A percentile compares a stretch with the other conserved stretches of the same genome.
Conservation (phyloP, 2,113 vertebrate species). For the Hippocampus comes region DNA sequence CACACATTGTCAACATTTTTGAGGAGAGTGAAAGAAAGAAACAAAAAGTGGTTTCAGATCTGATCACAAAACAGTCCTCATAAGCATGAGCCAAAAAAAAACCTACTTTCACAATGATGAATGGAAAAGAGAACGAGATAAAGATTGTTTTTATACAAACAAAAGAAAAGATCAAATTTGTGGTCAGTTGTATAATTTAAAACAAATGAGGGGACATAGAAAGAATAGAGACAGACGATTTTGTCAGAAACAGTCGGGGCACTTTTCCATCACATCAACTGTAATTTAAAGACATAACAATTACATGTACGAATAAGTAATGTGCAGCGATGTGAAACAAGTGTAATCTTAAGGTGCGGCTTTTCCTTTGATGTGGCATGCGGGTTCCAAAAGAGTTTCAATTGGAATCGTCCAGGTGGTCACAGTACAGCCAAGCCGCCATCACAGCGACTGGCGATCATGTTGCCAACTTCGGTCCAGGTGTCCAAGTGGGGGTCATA, state of each 20-base stretch:
- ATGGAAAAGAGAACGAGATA: conserved; percentile 1
- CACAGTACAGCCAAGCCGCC: conserved; percentile 89
- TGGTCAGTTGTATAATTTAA: neutral
- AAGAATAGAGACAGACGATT: neutral
- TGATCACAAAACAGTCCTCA: neutral
- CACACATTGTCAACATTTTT: conserved; percentile 1
- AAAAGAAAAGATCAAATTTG: neutral
- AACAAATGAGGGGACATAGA: neutral
- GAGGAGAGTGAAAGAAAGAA: conserved; percentile 1
- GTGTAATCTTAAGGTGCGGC: conserved; percentile 38
- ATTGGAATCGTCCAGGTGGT: conserved; percentile 18
- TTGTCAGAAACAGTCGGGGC: neutral
- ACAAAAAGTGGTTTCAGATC: conserved; percentile 14
- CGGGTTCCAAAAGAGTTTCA: conserved; percentile 15
- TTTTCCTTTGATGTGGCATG: conserved; percentile 1
- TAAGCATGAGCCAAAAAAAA: neutral
- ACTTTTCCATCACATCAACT: neutral
- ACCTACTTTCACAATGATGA: conserved; percentile 1
- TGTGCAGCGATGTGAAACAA: conserved; percentile 20
- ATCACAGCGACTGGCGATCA: conserved; percentile 97
- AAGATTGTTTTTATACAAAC: neutral
- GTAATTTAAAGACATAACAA: neutral
- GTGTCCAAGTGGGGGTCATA: conserved; percentile 93
- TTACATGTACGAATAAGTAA: conserved; percentile 30
- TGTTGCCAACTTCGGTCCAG: conserved; percentile 93